These are phyloP conservation scores for Penaeus vannamei DNA, from an alignment of 1,140 invertebrate species.

Conservation along the genomic window DNA sequence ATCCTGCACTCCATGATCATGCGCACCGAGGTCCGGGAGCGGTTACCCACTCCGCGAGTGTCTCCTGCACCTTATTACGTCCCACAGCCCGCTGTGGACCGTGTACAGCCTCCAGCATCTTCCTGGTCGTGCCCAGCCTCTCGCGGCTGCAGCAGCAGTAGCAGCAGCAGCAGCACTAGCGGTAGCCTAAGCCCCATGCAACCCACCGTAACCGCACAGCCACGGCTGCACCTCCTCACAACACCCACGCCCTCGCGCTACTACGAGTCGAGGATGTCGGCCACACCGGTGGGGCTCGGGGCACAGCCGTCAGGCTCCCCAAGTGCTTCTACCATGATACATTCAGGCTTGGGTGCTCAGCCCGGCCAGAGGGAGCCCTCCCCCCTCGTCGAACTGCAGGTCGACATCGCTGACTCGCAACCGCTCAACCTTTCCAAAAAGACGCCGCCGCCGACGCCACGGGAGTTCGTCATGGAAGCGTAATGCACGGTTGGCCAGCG, in stretches of 20 bases:
- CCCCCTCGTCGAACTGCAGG: conserved; percentile 80
- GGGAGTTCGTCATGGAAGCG: conserved; percentile 59
- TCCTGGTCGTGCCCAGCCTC: conserved; percentile 65
- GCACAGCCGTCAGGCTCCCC: conserved; percentile 54
- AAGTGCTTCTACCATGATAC: conserved; percentile 26
- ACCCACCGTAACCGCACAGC: conserved; percentile 46
- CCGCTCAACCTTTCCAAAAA: conserved; percentile 91
- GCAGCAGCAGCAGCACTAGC: conserved; percentile 49
- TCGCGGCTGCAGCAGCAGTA: conserved; percentile 3
- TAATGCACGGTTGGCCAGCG: conserved; percentile 54
- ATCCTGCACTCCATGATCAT: conserved; percentile 61
- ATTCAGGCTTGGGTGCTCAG: conserved; percentile 53
- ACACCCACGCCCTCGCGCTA: conserved; percentile 64
- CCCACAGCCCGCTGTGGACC: conserved; percentile 72
- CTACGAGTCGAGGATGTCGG: conserved; percentile 64
- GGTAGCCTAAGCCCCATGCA: conserved; percentile 50
- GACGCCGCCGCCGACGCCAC: conserved; percentile 82
- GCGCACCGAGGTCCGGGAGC: conserved; percentile 69
- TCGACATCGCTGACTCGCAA: conserved; percentile 85
- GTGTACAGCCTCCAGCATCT: conserved; percentile 68
- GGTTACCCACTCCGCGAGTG: conserved; percentile 70
- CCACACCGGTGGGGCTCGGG: conserved; percentile 54
- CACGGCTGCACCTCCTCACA: conserved; percentile 56
- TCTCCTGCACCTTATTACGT: conserved; percentile 73
- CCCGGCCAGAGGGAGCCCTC: conserved; percentile 57